These are phyloP conservation scores for Reticulitermes speratus DNA, from an alignment of 1,140 invertebrate genomes.

Conservation along the genomic window DNA sequence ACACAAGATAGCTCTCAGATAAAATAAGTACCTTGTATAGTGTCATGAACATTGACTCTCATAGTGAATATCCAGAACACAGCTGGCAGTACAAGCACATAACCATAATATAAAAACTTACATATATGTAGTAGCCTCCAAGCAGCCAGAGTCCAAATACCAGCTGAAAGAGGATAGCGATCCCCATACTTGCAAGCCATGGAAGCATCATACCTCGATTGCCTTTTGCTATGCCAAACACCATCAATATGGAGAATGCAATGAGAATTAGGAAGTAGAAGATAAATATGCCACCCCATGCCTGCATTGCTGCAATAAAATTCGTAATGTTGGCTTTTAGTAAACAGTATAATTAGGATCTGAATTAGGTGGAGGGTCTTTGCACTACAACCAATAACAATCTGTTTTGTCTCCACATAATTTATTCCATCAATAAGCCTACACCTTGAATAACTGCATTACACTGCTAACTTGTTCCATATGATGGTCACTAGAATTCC, in stretches of 20 bases:
- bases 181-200: slow-evolving; percentile 70
- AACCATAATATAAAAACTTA: slow-evolving; percentile 52
- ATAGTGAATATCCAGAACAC: no score
- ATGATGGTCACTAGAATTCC: no score
- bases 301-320: slow-evolving; percentile 66
- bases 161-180: slow-evolving; percentile 73
- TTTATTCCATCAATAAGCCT: no score
- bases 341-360: no score
- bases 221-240: slow-evolving; percentile 60
- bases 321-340: not conserved
- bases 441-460: no score
- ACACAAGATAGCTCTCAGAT: no score
- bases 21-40: no score
- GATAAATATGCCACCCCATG: slow-evolving; percentile 70
- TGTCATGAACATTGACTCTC: no score
- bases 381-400: not conserved
- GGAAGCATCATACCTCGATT: slow-evolving; percentile 77
- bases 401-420: no score
- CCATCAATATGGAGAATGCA: slow-evolving; percentile 61
- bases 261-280: slow-evolving; percentile 70
- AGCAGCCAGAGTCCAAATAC: slow-evolving; percentile 80
- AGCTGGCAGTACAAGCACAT: no score
- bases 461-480: no score
- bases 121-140: slow-evolving; percentile 86
- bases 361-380: not conserved